Conservation (phyloP, 2,113 vertebrate species). For the Tychaedon coryphoeus region DNA sequence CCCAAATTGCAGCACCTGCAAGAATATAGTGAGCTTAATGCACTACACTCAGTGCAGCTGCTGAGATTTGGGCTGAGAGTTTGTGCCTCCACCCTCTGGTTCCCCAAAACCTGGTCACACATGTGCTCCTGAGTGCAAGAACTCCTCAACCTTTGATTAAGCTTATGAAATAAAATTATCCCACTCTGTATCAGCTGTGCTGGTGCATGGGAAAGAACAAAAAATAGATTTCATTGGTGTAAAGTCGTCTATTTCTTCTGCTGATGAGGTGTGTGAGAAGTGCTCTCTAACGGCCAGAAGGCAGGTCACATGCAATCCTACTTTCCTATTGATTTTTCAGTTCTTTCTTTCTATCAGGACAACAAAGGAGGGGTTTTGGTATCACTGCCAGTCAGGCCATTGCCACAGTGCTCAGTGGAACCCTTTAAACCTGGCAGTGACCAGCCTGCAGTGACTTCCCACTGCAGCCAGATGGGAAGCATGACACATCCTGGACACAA, state of each 20-base stretch:
- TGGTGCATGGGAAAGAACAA: not conserved
- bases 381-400: not conserved
- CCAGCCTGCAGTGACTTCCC: not conserved
- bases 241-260: not conserved
- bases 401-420: not conserved
- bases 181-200: not conserved
- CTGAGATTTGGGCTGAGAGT: not conserved
- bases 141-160: not conserved
- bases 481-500: not conserved
- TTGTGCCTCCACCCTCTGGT: not conserved
- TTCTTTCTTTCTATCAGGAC: not conserved
- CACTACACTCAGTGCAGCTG: not conserved
- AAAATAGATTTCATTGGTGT: not conserved
- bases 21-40: not conserved
- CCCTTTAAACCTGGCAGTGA: not conserved
- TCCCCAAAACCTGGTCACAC: not conserved
- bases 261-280: not conserved
- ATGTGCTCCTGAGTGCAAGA: not conserved
- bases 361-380: not conserved
- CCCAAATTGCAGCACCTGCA: not conserved
- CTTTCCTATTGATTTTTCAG: not conserved
- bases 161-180: not conserved
- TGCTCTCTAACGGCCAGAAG: not conserved
- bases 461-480: not conserved
- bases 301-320: not conserved